Evolutionary conservation across 2,888 invertebrate genomes (phyloP).

Genomic region (Athripsodes cinereus): DNA sequence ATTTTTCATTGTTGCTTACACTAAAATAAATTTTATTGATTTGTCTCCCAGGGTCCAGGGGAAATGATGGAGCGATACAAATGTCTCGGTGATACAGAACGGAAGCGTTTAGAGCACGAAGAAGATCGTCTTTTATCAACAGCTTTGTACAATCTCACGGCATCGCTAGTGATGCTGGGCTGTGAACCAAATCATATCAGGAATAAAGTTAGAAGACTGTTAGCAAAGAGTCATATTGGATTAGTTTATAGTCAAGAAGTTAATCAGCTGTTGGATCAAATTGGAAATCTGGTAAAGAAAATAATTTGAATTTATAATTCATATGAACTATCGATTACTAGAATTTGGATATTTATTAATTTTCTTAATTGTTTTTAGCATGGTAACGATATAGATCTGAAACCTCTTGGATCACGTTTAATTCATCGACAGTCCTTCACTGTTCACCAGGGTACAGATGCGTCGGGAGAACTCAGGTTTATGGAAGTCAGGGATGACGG

Average conservation of each 20-base stretch:
- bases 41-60: slow-evolving; percentile 63
- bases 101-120: slow-evolving; percentile 94
- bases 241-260: slow-evolving; percentile 96
- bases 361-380: slow-evolving; percentile 53
- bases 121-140: slow-evolving; percentile 94
- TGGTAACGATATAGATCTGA: slow-evolving; percentile 96
- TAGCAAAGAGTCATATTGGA: slow-evolving; percentile 98
- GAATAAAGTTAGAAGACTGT: slow-evolving; percentile 79
- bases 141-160: slow-evolving; percentile 92
- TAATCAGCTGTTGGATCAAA: slow-evolving; percentile 91
- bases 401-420: slow-evolving; percentile 90
- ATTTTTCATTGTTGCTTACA: too few species aligned
- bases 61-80: slow-evolving; percentile 99
- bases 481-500: slow-evolving; percentile 97
- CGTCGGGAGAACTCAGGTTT: slow-evolving; percentile 80
- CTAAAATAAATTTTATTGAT: too few species aligned
- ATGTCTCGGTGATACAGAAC: slow-evolving; percentile 83
- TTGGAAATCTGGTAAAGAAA: slow-evolving; percentile 74
- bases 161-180: slow-evolving; percentile 90
- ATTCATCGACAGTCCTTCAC: slow-evolving; percentile 97
- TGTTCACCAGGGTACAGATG: slow-evolving; percentile 93
- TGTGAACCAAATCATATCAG: slow-evolving; percentile 79
- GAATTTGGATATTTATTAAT: too few species aligned
- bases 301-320: too few species aligned
- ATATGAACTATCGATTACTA: too few species aligned